Evolutionary conservation across 2,797 vertebrate genomes (phyloP).

Genomic region (Chrosomus eos): DNA sequence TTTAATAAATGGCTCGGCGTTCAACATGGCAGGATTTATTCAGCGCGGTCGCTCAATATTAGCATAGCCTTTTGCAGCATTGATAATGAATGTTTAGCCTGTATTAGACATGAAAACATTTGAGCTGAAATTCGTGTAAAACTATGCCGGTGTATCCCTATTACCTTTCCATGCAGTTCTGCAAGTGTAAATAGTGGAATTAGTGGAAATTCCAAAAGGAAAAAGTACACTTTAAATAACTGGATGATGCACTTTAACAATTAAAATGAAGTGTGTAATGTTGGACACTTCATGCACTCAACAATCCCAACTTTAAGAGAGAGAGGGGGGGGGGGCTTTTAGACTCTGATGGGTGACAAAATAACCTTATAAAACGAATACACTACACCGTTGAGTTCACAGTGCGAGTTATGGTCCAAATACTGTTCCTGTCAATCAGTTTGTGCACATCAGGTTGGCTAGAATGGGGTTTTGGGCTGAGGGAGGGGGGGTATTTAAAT

Average conservation of each 20-base stretch:
- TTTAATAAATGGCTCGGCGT: not conserved
- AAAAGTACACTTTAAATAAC: not conserved
- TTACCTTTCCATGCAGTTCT: not conserved
- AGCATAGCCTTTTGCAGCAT: not conserved
- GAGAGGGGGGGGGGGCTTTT: not conserved
- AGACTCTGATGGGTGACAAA: not conserved
- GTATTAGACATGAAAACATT: not conserved
- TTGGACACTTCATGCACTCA: not conserved
- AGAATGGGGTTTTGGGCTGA: not conserved
- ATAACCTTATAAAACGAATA: not conserved
- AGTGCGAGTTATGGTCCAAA: not conserved
- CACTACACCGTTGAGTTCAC: not conserved
- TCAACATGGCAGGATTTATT: not conserved
- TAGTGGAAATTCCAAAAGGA: not conserved
- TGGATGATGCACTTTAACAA: not conserved
- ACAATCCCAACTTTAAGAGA: not conserved
- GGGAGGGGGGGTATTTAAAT: not conserved
- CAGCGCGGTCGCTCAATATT: conserved; percentile 5
- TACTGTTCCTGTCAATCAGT: not conserved
- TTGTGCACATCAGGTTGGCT: not conserved
- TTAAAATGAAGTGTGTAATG: not conserved
- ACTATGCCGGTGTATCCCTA: not conserved
- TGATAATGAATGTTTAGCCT: not conserved
- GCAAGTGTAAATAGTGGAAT: not conserved
- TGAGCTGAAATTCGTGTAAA: not conserved